Base-by-base conservation (phyloP, 2,888 invertebrate species). In the Pyrgus malvae region DNA sequence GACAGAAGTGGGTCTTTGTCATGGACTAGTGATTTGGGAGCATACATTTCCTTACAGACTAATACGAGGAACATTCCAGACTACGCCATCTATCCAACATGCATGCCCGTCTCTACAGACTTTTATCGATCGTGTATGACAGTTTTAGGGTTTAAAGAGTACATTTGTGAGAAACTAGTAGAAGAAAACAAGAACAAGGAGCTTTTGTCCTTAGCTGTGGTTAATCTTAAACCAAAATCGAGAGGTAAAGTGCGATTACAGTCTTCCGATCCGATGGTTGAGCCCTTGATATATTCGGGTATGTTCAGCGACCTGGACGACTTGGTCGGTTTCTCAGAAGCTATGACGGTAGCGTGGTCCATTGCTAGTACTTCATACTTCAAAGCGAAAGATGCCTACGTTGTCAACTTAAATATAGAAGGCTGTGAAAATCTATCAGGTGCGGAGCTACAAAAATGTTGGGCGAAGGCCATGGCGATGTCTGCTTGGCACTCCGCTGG, bases 401-500 rank as follows among this genome's bases (percentile, higher is more conserved):
- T 78, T 1, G 59, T 87, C 3, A 68, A 82, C 27, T 57, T 83
- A 1, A 62, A 66, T 1, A 57, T 80, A 16, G 66, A 71, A 0
- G 65, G 57, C 3, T 88, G 88, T 59, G 58, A 64, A 1, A 62
- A 67, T 57, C 29, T 83, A 62, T 7, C 12, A 0, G 66, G 53
- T 0, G 68, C 67, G 14, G 87, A 85, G 3, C 79, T 80, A 64
- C 78, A 90, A 74, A 82, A 72, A 48, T 93, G 93, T 63, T 66
- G 63, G 9, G 71, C 84, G 1, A 67, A 45, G 29, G 69, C 72
- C 17, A 67, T 74, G 61, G 84, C 75, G 9, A 78, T 72, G 65
- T 71, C 87, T 0, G 86, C 86, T 9, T 87, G 85, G 85, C 88
- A 88, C 59, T 68, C 86, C 0, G 86, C 75, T 4, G 88, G 88